phyloP scores from a whole-genome alignment of 2,888 invertebrate genomes.

The Tridacna gigas region DNA sequence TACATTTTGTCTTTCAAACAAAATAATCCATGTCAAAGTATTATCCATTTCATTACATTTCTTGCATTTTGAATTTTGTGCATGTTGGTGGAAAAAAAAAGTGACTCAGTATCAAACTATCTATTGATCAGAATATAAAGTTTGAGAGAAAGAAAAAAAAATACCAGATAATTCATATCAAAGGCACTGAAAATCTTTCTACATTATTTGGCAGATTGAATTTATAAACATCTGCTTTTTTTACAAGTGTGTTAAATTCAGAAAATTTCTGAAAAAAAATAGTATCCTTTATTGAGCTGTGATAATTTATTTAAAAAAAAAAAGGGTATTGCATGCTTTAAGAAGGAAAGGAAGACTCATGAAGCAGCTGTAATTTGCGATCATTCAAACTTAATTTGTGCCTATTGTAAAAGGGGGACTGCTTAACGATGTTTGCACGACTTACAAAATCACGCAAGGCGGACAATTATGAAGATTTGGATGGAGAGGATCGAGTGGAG shows the following conservation, averaged over 20 bases:
- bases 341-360: background rate
- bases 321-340: background rate
- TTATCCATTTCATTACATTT: too few species aligned
- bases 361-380: background rate
- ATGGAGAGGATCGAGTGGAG: slow-evolving; percentile 74
- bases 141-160: too few species aligned
- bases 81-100: too few species aligned
- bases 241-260: too few species aligned
- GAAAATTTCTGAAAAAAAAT: too few species aligned
- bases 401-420: background rate
- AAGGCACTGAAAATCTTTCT: background rate
- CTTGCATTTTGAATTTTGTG: too few species aligned
- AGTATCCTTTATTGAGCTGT: too few species aligned
- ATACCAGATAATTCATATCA: background rate
- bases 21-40: too few species aligned
- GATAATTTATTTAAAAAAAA: background rate
- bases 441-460: slow-evolving; percentile 73
- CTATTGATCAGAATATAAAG: too few species aligned
- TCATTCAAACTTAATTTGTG: slow-evolving; percentile 12
- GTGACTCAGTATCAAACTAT: too few species aligned
- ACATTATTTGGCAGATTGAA: background rate
- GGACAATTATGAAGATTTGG: slow-evolving; percentile 76
- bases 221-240: too few species aligned
- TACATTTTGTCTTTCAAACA: too few species aligned
- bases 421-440: slow-evolving; percentile 68